Conservation (phyloP, 2,888 invertebrate genomes). For the Clostera curtula region DNA sequence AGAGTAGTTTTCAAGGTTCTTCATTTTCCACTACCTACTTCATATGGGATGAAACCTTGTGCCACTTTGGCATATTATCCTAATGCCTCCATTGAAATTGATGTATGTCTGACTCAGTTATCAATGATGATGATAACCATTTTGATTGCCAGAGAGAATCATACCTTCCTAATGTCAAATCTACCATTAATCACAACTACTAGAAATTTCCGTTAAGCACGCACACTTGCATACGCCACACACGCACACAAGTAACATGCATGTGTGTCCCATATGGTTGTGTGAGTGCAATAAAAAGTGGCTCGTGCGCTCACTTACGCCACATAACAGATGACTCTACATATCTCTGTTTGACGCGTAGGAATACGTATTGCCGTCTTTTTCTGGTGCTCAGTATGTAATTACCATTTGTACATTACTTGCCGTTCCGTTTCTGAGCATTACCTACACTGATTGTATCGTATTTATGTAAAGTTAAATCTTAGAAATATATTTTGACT, state of each 20-base stretch:
- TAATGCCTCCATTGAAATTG: no score
- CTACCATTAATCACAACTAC: conserved; percentile 37
- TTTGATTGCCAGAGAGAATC: no score
- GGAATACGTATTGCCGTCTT: conserved; percentile 5
- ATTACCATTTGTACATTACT: conserved; percentile 44
- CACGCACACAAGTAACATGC: conserved; percentile 14
- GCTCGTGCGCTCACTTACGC: conserved; percentile 49
- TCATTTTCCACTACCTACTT: no score
- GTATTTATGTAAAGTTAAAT: conserved; percentile 13
- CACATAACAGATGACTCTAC: conserved; percentile 40
- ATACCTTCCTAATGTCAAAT: conserved; percentile 39
- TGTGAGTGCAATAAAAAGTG: conserved; percentile 42
- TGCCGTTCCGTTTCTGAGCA: conserved; percentile 25
- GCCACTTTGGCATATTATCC: no score
- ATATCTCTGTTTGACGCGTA: conserved; percentile 23
- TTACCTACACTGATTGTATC: conserved; percentile 26
- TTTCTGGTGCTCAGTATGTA: conserved; percentile 34
- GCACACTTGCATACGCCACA: conserved; percentile 12
- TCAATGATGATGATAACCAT: no score
- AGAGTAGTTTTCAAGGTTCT: no score
- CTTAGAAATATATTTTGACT: conserved; percentile 10
- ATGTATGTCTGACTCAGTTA: no score
- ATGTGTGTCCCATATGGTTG: conserved; percentile 18
- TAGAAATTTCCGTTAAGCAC: conserved; percentile 57
- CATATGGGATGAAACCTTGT: no score